Base-by-base conservation (phyloP, 2,113 vertebrate species). In the Oriolus oriolus region DNA sequence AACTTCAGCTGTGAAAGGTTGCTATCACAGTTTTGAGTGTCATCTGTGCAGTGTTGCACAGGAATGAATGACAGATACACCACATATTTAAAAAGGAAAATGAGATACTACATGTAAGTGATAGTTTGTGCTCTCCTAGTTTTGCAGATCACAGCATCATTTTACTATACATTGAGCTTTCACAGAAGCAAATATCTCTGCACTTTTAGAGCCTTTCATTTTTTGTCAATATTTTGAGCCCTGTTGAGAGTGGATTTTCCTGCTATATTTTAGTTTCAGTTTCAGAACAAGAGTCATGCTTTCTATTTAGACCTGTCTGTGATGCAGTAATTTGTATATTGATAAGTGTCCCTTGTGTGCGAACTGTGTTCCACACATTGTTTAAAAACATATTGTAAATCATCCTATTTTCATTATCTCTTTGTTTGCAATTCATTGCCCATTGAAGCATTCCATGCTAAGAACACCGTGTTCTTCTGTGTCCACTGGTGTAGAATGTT, bases 1-100 rank as follows among this genome's bases (percentile, higher is more conserved):
- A 94, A 39, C 26, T 88, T 93, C 79, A 63, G 33, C 92, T 90
- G 63, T 74, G 83, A 90, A 90, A 93, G 53, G 35, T 81, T 93
- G 54, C 60, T 92, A 39, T 80, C 66, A 45, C 75, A 69, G 63
- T 66, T 82, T 76, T 61, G 45, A 78, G 49, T 87, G 47, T 92
- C 2, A 1, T 71, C 52, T 91, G 44, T 85, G 77, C 69, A 19
- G 31, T 27, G 41, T 79, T 84, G 70, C 78, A 19, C 65, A 87
- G 84, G 80, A 82, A 82, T 57, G 49, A 60, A 35, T 84, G 77
- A 87, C 74, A 84, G 41, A 79, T 87, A 20, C 19, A n/a, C 84
- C 73, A 41, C 26, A 18, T 75, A 79, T 89, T 79, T 64, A 0
- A 64, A 70, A 75, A 75, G 69, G 47, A 95, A 87, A 93, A 82